Conservation (phyloP, 2,888 invertebrate genomes). For the Eristalinus sepulchralis region DNA sequence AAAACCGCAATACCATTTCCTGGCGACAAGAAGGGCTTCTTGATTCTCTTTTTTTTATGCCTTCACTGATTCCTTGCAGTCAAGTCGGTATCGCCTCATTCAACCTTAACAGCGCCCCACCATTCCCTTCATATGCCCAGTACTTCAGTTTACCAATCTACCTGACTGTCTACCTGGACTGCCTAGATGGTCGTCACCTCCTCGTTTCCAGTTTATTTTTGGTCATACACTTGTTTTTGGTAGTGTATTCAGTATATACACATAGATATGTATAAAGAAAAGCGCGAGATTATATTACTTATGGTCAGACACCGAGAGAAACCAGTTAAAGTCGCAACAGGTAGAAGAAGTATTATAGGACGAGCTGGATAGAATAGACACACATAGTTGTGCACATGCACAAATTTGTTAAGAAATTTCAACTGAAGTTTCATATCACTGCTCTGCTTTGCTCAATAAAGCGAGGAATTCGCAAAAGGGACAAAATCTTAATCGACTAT, state of each 20-base stretch:
- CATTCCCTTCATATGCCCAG: conserved; percentile 5
- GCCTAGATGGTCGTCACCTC: conserved; percentile 64
- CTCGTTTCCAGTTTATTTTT: conserved; percentile 65
- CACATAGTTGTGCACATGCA: conserved; percentile 58
- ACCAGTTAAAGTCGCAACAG: conserved; percentile 69
- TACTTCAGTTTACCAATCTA: conserved; percentile 25
- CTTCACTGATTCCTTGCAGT: conserved; percentile 35
- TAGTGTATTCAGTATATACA: conserved; percentile 32
- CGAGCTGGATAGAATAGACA: conserved; percentile 45
- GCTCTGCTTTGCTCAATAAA: conserved; percentile 16
- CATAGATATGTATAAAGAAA: conserved; percentile 55
- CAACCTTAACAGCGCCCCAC: conserved; percentile 25
- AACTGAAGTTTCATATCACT: conserved; percentile 36
- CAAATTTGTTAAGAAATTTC: conserved; percentile 28
- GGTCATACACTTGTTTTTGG: conserved; percentile 63
- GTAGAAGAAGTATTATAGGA: conserved; percentile 54
- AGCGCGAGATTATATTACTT: conserved; percentile 69
- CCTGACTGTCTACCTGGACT: conserved; percentile 63
- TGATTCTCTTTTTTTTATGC: conserved; percentile 14
- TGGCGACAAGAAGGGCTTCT: conserved; percentile 65
- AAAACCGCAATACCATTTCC: conserved; percentile 70
- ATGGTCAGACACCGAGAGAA: conserved; percentile 54
- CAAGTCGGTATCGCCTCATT: conserved; percentile 54
- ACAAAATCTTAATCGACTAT: conserved; percentile 32
- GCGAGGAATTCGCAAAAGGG: conserved; percentile 46